Base-by-base conservation (phyloP, 2,888 invertebrate genomes). In the Noctua janthina region DNA sequence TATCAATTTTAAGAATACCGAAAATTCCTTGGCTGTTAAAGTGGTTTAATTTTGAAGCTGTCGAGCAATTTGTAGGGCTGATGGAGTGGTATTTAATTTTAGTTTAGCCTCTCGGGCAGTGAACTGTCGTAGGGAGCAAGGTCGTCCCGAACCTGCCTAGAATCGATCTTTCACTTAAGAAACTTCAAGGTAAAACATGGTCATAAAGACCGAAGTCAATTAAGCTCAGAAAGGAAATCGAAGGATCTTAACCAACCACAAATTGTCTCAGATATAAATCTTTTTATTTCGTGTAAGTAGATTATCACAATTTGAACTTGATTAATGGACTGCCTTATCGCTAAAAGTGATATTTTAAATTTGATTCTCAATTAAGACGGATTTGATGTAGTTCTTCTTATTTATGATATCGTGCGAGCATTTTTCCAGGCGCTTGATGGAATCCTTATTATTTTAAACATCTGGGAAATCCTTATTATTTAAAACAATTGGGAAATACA, bases 81-180 rank as follows among this genome's bases (percentile, higher is more conserved):
- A 66, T 49, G 43, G 23, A 56, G n/a, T 13, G 17, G 11, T 64
- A 51, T 66, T 79, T 78, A 59, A 67, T 75, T 81, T 67, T 74
- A 74, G 59, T 84, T 81, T 71, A 39, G 35, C 74, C 67, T 81
- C 43, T 29, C 43, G 81, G 85, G 39, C 82, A 83, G 62, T 78
- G 85, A 85, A 87, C 88, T 82, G 10, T 68, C 35, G 59, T 49
- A 17, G 76, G 74, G 76, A 59, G 46, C 71, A 87, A 85, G 88
- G 87, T 88, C 70, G 43, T 35, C 23, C n/a, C 49, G 64, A 64
- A 59, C 67, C 62, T n/a, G 39, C 70, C 66, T 76, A 54, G n/a
- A 76, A 86, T 77, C 79, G 76, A 82, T 88, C 54, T 72, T 56
- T 74, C 70, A 74, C 43, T 81, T 54, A 39, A 15, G 71, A 54